Evolutionary conservation across 2,113 vertebrate genomes (phyloP).

Genomic region (Bufo gargarizans): DNA sequence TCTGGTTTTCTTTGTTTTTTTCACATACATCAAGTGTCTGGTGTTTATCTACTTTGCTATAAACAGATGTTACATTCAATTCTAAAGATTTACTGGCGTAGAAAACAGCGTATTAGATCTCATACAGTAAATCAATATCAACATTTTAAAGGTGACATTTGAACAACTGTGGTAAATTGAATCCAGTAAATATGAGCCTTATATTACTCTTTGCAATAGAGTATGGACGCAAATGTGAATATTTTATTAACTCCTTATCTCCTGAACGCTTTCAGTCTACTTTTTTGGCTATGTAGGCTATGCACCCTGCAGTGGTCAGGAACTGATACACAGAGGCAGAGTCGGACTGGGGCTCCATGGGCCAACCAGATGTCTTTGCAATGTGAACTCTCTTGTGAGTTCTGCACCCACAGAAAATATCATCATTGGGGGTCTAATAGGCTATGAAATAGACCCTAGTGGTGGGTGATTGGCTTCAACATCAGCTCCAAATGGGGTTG

Average conservation of each 20-base stretch:
- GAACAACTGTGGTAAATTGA: constrained; percentile 71
- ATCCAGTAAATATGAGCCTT: constrained; percentile 70
- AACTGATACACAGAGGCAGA: too few species aligned
- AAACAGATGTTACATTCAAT: constrained; percentile 59
- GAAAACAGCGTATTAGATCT: constrained; percentile 64
- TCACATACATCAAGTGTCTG: constrained; percentile 48
- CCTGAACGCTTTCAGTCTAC: not conserved
- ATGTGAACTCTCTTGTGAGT: too few species aligned
- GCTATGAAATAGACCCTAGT: too few species aligned
- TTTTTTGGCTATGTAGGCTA: not conserved
- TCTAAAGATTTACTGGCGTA: constrained; percentile 63
- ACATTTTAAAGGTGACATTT: constrained; percentile 76
- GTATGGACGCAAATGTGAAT: constrained; percentile 63
- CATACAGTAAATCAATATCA: constrained; percentile 76
- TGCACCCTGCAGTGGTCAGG: not conserved
- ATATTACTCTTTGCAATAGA: constrained; percentile 72
- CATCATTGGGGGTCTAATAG: too few species aligned
- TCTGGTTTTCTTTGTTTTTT: not conserved
- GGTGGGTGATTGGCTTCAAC: too few species aligned
- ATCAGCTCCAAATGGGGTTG: too few species aligned
- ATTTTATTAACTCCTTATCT: constrained; percentile 28
- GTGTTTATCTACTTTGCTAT: constrained; percentile 60
- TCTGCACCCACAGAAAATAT: too few species aligned
- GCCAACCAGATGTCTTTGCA: too few species aligned
- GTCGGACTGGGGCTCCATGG: too few species aligned